Evolutionary conservation across 1,140 invertebrate species (phyloP), one percentile per base, ranked within the genome.

Genomic region (Hestina assimilis): DNA sequence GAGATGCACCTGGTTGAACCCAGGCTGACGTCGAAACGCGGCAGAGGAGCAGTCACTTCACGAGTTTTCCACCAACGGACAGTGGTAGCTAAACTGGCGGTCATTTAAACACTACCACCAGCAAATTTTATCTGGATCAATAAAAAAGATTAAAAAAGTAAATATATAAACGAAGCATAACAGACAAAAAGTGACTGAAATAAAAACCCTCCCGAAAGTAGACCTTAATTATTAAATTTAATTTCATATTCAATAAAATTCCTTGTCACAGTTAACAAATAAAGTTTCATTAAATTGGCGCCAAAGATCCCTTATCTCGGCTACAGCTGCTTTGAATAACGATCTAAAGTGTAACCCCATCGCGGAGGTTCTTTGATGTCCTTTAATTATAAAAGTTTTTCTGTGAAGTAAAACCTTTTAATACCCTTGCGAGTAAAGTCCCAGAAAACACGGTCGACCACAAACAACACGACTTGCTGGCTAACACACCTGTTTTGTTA

Each of bases 301-400:
- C 60, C 66, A 75, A 81, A 86, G 80, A 81, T 83, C 73, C 60
- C 77, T 76, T 86, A 86, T 83, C 80, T 78, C 77, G 69, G 72
- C 75, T 64, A 81, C 70, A 77, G 58, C 63, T 75, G 68, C 72
- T 77, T 77, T 85, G 68, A 83, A 83, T 86, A 84, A 83, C 76
- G 78, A 83, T 73, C 73, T 62, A 66, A 81, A 82, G 79, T 82
- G 80, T 87, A 84, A 87, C 81, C 79, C 77, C 73, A 82, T 78
- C 77, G 72, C 69, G 48, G 65, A 69, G 67, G 70, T 76, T 80
- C 82, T 85, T 87, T 87, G 83, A 87, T 83, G 75, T 81, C 80
- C 71, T 77, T 83, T 83, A 87, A 87, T 87, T 85, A 87, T 83
- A 83, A 82, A 87, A 83, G 69, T 85, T 80, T 83, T 81, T 77